Evolutionary conservation across 2,113 vertebrate species (phyloP).

Genomic region (Cephalopholis sonnerati): DNA sequence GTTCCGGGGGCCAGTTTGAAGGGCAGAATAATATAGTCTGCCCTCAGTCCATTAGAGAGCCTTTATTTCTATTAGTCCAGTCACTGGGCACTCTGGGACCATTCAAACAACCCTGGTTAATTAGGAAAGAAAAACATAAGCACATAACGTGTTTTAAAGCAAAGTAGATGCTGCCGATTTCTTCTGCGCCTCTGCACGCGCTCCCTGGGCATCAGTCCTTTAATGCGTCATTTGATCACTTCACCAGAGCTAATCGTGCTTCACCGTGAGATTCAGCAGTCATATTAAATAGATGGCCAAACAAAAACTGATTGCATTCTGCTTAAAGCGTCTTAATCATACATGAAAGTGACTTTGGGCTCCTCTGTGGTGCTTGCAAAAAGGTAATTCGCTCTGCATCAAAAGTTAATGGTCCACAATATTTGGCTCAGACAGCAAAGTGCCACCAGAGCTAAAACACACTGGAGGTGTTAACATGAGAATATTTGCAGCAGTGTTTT

Average conservation of each 20-base stretch:
- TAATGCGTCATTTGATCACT: constrained; percentile 57
- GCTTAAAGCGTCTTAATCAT: constrained; percentile 46
- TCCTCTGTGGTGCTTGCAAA: constrained; percentile 24
- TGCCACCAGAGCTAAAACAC: constrained; percentile 20
- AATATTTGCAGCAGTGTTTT: constrained; percentile 51
- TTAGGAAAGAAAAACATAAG: constrained; percentile 78
- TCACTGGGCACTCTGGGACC: constrained; percentile 71
- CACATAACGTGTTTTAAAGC: constrained; percentile 43
- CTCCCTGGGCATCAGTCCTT: constrained; percentile 22
- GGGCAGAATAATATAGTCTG: constrained; percentile 79
- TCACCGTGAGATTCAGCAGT: constrained; percentile 37
- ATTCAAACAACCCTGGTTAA: constrained; percentile 68
- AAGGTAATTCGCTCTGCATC: constrained; percentile 36
- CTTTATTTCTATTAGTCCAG: constrained; percentile 83
- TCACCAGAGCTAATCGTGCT: constrained; percentile 45
- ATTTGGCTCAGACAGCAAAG: constrained; percentile 23
- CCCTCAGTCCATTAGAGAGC: constrained; percentile 80
- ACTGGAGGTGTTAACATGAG: constrained; percentile 32
- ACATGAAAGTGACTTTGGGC: constrained; percentile 64
- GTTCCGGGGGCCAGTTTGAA: constrained; percentile 64
- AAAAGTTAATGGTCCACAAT: constrained; percentile 53
- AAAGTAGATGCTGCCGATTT: constrained; percentile 37
- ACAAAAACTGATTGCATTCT: constrained; percentile 58
- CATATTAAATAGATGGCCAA: constrained; percentile 27
- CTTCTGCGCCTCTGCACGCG: constrained; percentile 29